phyloP scores from a whole-genome alignment of 1,140 invertebrate genomes.

The Drosophila micromelanica region DNA sequence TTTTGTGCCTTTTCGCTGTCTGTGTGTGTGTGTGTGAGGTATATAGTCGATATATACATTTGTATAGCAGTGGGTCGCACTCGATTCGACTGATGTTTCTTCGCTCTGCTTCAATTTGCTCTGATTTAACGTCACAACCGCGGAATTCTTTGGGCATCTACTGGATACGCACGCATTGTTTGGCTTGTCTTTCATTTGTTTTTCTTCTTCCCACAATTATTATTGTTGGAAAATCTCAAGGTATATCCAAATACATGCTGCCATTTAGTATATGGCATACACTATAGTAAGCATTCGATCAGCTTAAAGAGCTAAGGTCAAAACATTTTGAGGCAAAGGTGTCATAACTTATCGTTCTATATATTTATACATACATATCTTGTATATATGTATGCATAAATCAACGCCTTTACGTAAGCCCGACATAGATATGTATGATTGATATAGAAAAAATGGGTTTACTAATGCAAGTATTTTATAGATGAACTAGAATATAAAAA shows the following conservation, averaged over 20 bases:
- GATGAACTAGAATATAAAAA: too few relatives aligned
- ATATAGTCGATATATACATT: constrained; percentile 37
- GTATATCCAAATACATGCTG: constrained; percentile 43
- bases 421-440: not conserved
- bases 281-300: constrained; percentile 40
- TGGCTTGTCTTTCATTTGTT: constrained; percentile 57
- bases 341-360: constrained; percentile 44
- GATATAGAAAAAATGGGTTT: too few relatives aligned
- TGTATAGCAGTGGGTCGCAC: constrained; percentile 65
- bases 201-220: constrained; percentile 26
- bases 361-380: not conserved
- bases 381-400: not conserved
- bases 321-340: constrained; percentile 59
- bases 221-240: constrained; percentile 49
- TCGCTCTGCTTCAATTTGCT: constrained; percentile 33
- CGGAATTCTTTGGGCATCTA: constrained; percentile 59
- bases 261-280: constrained; percentile 4
- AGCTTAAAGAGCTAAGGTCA: constrained; percentile 59
- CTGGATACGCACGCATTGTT: constrained; percentile 64
- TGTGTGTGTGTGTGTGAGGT: constrained; percentile 33
- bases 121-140: constrained; percentile 78
- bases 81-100: constrained; percentile 55
- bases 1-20: constrained; percentile 53
- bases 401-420: constrained; percentile 34
- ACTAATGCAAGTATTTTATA: too few relatives aligned